These are phyloP conservation scores for Abramis brama DNA, from an alignment of 2,113 vertebrate genomes.

Conservation along the genomic window DNA sequence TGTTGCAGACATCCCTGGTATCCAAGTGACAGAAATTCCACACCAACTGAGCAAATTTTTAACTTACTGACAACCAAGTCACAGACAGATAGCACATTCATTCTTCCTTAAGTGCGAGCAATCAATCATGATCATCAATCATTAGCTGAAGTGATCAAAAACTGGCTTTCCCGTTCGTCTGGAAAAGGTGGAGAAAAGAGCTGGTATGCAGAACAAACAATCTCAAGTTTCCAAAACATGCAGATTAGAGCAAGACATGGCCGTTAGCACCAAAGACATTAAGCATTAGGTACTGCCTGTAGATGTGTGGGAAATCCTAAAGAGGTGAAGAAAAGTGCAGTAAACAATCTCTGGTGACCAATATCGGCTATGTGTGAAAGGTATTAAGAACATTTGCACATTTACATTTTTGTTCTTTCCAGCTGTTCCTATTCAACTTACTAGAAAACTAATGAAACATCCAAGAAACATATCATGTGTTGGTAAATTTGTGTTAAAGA, in stretches of 20 bases:
- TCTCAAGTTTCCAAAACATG: neutral
- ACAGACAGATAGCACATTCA: slow-evolving; percentile 23
- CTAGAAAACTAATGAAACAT: neutral
- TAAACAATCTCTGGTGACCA: slow-evolving; percentile 18
- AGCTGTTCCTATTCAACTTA: neutral
- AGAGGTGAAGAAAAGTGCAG: slow-evolving; percentile 51
- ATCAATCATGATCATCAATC: slow-evolving; percentile 11
- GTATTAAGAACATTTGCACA: neutral
- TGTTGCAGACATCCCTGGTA: slow-evolving; percentile 54
- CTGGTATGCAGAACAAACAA: neutral
- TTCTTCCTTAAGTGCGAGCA: neutral
- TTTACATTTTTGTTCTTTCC: neutral
- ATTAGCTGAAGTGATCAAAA: slow-evolving; percentile 1
- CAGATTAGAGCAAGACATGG: neutral
- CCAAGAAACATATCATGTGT: neutral
- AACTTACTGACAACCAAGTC: slow-evolving; percentile 51
- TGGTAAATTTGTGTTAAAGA: neutral
- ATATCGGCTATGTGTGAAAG: neutral
- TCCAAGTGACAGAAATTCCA: slow-evolving; percentile 58
- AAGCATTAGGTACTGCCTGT: slow-evolving; percentile 35
- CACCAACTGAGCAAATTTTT: neutral
- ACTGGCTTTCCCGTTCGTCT: neutral
- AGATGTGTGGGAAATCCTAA: slow-evolving; percentile 54
- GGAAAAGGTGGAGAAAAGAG: neutral
- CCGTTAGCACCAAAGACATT: neutral